A percentile compares a stretch with the other conserved stretches of the same genome.
Evolutionary conservation across 2,888 invertebrate genomes (phyloP).

Genomic region (Biston stratarius): DNA sequence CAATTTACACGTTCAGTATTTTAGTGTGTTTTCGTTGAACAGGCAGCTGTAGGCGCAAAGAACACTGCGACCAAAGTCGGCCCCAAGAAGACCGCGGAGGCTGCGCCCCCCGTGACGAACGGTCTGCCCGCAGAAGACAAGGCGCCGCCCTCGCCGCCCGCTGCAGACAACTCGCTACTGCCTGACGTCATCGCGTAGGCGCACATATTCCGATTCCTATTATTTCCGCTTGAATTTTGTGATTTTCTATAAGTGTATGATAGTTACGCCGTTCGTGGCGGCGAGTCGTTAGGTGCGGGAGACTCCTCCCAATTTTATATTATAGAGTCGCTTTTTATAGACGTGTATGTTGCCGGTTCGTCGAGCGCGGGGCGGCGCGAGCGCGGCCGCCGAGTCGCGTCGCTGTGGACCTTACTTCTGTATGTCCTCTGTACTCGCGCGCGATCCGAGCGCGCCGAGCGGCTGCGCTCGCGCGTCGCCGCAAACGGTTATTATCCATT

Average conservation of each 20-base stretch:
- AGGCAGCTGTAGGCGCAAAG: conserved; percentile 65
- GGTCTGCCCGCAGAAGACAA: conserved; percentile 59
- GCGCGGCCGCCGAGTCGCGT: conserved; percentile 31
- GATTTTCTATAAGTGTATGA: conserved; percentile 85
- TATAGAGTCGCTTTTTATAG: conserved; percentile 84
- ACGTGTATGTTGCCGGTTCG: conserved; percentile 69
- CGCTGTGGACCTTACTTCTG: conserved; percentile 3
- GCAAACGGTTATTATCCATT: conserved; percentile 73
- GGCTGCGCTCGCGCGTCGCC: conserved; percentile 47
- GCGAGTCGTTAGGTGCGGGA: conserved; percentile 83
- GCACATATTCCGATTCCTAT: conserved; percentile 72
- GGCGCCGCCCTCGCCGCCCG: conserved; percentile 83
- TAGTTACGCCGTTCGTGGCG: conserved; percentile 75
- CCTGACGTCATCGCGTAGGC: conserved; percentile 81
- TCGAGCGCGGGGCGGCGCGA: conserved; percentile 47
- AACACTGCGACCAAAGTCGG: conserved; percentile 60
- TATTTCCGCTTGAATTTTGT: conserved; percentile 86
- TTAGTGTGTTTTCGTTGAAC: conserved; percentile 29
- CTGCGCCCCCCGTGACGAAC: conserved; percentile 44
- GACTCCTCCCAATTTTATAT: conserved; percentile 79
- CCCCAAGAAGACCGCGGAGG: conserved; percentile 51
- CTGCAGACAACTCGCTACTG: conserved; percentile 72
- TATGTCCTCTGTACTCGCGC: background rate
- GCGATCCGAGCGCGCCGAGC: background rate
- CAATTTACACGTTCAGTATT: too few species aligned